Conservation (phyloP, 2,797 vertebrate genomes). For the Furcifer pardalis region DNA sequence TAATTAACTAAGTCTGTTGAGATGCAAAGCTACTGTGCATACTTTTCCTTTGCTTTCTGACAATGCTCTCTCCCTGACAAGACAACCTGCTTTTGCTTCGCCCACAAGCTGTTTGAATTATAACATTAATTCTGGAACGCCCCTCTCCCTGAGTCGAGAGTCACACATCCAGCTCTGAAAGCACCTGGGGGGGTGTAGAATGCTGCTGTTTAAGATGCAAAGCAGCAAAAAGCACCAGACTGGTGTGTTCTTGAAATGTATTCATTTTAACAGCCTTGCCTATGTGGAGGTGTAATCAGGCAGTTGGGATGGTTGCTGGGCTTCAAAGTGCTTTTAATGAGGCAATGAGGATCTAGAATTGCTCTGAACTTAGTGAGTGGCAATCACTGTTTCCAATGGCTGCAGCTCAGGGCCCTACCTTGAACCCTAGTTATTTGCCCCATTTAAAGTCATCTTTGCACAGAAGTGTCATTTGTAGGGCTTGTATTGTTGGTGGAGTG, state of each 20-base stretch:
- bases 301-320: slow-evolving; percentile 9
- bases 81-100: background rate
- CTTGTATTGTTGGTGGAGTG: slow-evolving; percentile 38
- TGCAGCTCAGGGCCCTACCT: background rate
- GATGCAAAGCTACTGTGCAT: background rate
- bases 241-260: background rate
- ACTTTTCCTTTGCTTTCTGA: background rate
- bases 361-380: background rate
- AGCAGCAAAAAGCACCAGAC: slow-evolving; percentile 1
- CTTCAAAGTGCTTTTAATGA: slow-evolving; percentile 22
- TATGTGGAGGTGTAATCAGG: slow-evolving; percentile 20
- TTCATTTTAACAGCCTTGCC: background rate
- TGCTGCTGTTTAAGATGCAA: slow-evolving; percentile 11
- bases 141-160: background rate
- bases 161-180: background rate
- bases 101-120: background rate
- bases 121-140: background rate
- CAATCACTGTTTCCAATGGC: background rate
- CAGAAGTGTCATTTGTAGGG: background rate
- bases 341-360: slow-evolving; percentile 1
- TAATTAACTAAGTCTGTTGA: background rate
- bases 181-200: too few species aligned
- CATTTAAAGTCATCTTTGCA: slow-evolving; percentile 38
- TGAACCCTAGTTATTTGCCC: slow-evolving; percentile 19
- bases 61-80: background rate